A percentile compares a stretch with the other conserved stretches of the same genome.
Conservation (phyloP, 2,113 vertebrate genomes). For the Nettapus auritus region DNA sequence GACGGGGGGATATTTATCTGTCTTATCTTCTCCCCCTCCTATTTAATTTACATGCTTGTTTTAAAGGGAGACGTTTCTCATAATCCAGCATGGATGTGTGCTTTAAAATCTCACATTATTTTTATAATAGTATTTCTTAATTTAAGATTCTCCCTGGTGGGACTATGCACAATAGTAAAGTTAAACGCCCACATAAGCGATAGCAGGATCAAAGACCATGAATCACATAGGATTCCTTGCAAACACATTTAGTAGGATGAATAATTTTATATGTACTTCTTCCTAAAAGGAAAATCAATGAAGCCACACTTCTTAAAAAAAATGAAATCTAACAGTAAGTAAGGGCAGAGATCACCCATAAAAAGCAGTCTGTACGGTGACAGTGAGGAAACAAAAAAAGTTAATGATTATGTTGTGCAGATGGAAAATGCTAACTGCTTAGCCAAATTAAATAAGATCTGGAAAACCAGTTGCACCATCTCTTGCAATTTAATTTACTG, state of each 20-base stretch:
- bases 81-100: not conserved
- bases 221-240: conserved; percentile 53
- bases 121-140: conserved; percentile 1
- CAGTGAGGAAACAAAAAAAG: conserved; percentile 38
- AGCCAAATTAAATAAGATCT: conserved; percentile 66
- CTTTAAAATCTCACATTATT: not conserved
- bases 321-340: conserved; percentile 11
- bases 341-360: conserved; percentile 14
- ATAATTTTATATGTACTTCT: conserved; percentile 53
- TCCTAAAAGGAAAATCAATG: conserved; percentile 65
- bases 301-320: conserved; percentile 33
- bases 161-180: conserved; percentile 51
- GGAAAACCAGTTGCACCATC: conserved; percentile 49
- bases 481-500: conserved; percentile 63
- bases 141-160: conserved; percentile 5
- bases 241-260: conserved; percentile 48
- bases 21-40: not conserved
- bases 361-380: conserved; percentile 22
- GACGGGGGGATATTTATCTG: not conserved
- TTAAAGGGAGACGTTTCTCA: not conserved
- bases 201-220: conserved; percentile 54
- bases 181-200: conserved; percentile 50
- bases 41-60: not conserved
- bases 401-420: conserved; percentile 52
- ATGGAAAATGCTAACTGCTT: conserved; percentile 59